Evolutionary conservation across 1,140 invertebrate genomes (phyloP).

Genomic region (Hylyphantes graminicola): DNA sequence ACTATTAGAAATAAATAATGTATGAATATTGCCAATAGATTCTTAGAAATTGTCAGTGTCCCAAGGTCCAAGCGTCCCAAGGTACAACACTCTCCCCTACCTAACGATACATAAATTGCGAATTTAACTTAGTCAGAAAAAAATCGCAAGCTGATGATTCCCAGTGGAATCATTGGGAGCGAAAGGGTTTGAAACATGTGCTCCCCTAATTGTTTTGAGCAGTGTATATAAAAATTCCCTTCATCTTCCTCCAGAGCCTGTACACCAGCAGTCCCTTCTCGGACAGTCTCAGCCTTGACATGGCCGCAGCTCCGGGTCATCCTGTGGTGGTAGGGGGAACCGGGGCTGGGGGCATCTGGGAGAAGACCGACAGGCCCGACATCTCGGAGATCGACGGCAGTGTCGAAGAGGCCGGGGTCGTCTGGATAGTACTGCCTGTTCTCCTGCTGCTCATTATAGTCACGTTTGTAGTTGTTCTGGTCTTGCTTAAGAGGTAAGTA

Average conservation of each 20-base stretch:
- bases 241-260: slow-evolving; percentile 74
- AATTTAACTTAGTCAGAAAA: too few relatives aligned
- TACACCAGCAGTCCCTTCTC: slow-evolving; percentile 96
- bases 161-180: too few relatives aligned
- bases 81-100: too few relatives aligned
- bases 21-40: too few relatives aligned
- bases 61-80: too few relatives aligned
- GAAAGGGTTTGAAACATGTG: too few relatives aligned
- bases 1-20: too few relatives aligned
- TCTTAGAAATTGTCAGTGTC: too few relatives aligned
- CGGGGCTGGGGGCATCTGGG: slow-evolving; percentile 18
- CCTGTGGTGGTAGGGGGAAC: slow-evolving; percentile 39
- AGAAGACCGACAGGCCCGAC: slow-evolving; percentile 57
- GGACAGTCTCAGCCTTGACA: slow-evolving; percentile 83
- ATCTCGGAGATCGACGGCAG: slow-evolving; percentile 57
- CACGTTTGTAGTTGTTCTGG: slow-evolving; percentile 54
- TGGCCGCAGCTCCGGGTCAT: slow-evolving; percentile 58
- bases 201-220: too few relatives aligned
- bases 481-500: slow-evolving; percentile 45
- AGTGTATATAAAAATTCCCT: too few relatives aligned
- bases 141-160: too few relatives aligned
- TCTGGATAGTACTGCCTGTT: slow-evolving; percentile 76
- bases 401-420: slow-evolving; percentile 46
- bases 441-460: slow-evolving; percentile 72
- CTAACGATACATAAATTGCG: too few relatives aligned